Conservation (phyloP, 2,888 invertebrate species). For the Nesidiocoris tenuis region DNA sequence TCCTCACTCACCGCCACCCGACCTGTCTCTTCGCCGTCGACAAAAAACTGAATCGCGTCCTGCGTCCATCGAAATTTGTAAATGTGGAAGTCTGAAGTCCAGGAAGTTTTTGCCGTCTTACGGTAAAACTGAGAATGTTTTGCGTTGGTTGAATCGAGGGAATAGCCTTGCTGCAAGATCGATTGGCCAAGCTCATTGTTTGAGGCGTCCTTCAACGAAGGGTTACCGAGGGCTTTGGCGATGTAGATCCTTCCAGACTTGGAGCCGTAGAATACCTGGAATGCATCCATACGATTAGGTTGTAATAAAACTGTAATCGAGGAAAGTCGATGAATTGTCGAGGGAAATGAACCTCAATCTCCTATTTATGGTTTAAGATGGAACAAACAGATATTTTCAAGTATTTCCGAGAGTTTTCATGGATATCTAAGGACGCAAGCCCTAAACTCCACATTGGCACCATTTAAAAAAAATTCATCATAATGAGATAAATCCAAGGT, state of each 20-base stretch:
- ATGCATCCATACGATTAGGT: no score
- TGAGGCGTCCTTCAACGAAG: background rate
- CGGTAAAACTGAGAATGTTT: background rate
- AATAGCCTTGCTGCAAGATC: slow-evolving; percentile 26
- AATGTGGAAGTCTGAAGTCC: slow-evolving; percentile 29
- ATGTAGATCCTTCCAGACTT: slow-evolving; percentile 27
- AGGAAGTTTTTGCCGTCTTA: background rate
- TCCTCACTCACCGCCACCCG: background rate
- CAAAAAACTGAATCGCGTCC: slow-evolving; percentile 21
- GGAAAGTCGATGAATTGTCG: no score
- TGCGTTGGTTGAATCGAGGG: background rate
- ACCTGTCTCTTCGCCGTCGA: slow-evolving; percentile 28
- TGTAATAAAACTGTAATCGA: no score
- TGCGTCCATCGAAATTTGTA: slow-evolving; percentile 25
- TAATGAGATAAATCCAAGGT: no score
- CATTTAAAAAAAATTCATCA: no score
- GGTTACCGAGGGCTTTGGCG: slow-evolving; percentile 22
- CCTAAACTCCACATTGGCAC: no score
- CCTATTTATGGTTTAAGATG: no score
- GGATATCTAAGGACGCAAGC: no score
- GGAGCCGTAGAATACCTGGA: slow-evolving; percentile 27
- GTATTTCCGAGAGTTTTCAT: no score
- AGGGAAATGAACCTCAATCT: no score
- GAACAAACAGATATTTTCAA: no score
- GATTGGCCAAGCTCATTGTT: slow-evolving; percentile 4